A percentile compares a stretch with the other conserved stretches of the same genome.
These are phyloP conservation scores for Branchellion lobata DNA, from an alignment of 2,888 invertebrate genomes.

Conservation along the genomic window DNA sequence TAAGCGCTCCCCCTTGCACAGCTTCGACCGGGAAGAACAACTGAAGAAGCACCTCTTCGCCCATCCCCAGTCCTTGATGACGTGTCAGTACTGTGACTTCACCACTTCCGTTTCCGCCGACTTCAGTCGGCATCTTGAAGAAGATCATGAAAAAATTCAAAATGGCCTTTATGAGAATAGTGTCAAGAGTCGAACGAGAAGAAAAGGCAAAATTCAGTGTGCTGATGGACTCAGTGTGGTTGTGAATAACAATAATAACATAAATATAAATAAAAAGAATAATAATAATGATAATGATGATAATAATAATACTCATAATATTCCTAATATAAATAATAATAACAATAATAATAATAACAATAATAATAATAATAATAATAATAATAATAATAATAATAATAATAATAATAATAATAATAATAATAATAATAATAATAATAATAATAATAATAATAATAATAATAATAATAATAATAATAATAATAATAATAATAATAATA, in stretches of 20 bases:
- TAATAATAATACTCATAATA: no score
- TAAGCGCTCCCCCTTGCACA: no score
- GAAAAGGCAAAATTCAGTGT: no score
- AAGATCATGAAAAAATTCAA: conserved; percentile 52
- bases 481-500: no score
- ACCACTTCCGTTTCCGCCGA: conserved; percentile 54
- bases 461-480: no score
- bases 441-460: background rate
- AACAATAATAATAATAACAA: no score
- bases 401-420: no score
- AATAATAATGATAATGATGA: background rate
- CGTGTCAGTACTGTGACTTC: conserved; percentile 55
- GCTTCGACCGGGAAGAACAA: conserved; percentile 56
- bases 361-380: no score
- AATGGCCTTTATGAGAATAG: background rate
- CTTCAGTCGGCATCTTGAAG: conserved; percentile 55
- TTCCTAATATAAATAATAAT: no score
- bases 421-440: background rate
- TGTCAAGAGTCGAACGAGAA: background rate
- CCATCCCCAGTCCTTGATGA: conserved; percentile 55
- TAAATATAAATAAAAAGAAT: background rate
- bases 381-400: no score
- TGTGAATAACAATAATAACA: background rate
- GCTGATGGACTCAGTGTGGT: background rate
- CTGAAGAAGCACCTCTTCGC: conserved; percentile 57